phyloP scores from a whole-genome alignment of 1,140 invertebrate species.

The Papilio aristodemus region DNA sequence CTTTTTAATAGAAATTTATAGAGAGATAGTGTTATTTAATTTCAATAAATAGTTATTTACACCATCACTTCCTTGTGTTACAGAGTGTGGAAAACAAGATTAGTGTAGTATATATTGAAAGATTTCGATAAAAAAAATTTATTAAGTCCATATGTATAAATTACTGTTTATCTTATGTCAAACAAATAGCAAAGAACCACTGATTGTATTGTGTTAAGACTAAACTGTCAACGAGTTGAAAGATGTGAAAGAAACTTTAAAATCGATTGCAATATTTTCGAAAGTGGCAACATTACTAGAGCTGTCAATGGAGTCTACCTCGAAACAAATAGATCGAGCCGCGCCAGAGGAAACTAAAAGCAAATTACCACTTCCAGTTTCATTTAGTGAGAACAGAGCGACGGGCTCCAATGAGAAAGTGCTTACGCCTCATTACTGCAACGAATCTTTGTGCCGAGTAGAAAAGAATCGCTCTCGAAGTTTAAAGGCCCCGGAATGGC shows the following conservation, averaged over 20 bases:
- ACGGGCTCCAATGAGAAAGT: slow-evolving; percentile 23
- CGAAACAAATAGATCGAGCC: slow-evolving; percentile 9
- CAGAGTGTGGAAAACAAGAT: too few species aligned
- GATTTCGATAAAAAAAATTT: too few species aligned
- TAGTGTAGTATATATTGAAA: too few species aligned
- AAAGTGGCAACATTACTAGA: slow-evolving; percentile 7
- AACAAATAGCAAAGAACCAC: too few species aligned
- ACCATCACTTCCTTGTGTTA: not conserved
- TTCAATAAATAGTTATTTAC: too few species aligned
- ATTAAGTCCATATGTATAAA: too few species aligned
- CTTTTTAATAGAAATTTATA: not conserved
- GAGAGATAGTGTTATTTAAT: not conserved
- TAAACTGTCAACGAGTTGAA: too few species aligned
- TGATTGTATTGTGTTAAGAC: too few species aligned
- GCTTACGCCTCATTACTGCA: slow-evolving; percentile 8
- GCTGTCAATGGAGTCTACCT: slow-evolving; percentile 4
- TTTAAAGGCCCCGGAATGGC: slow-evolving; percentile 20
- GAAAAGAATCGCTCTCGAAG: slow-evolving; percentile 7
- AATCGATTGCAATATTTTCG: slow-evolving; percentile 2
- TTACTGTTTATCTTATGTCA: too few species aligned
- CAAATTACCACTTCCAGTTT: slow-evolving; percentile 29
- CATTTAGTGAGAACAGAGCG: slow-evolving; percentile 25
- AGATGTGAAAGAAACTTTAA: not conserved
- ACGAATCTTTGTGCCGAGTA: slow-evolving; percentile 11
- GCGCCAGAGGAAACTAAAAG: slow-evolving; percentile 19